phyloP scores from a whole-genome alignment of 2,888 invertebrate species.

The Conops quadrifasciatus region DNA sequence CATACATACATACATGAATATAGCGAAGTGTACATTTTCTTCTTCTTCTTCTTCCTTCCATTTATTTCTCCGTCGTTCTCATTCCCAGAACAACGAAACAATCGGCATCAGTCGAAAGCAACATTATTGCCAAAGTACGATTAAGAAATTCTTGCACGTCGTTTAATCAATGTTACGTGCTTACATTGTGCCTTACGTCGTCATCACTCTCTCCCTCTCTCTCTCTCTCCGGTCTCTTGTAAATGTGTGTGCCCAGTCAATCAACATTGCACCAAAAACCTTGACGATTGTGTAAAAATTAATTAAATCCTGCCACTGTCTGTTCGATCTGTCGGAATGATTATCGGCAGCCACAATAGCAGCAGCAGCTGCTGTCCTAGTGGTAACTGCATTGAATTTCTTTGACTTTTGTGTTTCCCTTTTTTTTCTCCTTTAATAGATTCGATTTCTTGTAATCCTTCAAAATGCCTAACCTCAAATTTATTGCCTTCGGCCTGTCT shows the following conservation, averaged over 20 bases:
- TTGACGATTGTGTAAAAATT: slow-evolving; percentile 37
- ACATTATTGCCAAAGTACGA: slow-evolving; percentile 23
- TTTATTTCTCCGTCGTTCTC: background rate
- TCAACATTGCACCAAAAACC: slow-evolving; percentile 23
- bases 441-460: no score
- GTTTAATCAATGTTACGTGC: slow-evolving; percentile 40
- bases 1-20: background rate
- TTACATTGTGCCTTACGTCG: background rate
- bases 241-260: slow-evolving; percentile 17
- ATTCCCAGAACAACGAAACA: background rate
- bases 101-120: background rate
- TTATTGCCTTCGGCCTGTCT: no score
- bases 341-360: slow-evolving; percentile 28
- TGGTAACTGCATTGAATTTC: background rate
- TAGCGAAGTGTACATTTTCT: background rate
- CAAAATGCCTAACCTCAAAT: no score
- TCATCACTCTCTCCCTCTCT: background rate
- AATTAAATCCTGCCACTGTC: slow-evolving; percentile 39
- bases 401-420: no score
- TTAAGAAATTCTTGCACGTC: slow-evolving; percentile 43
- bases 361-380: background rate
- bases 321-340: background rate
- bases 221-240: background rate
- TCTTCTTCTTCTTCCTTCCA: background rate
- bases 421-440: no score